Conservation (phyloP, 1,140 invertebrate species). For the Brachionus calyciflorus region DNA sequence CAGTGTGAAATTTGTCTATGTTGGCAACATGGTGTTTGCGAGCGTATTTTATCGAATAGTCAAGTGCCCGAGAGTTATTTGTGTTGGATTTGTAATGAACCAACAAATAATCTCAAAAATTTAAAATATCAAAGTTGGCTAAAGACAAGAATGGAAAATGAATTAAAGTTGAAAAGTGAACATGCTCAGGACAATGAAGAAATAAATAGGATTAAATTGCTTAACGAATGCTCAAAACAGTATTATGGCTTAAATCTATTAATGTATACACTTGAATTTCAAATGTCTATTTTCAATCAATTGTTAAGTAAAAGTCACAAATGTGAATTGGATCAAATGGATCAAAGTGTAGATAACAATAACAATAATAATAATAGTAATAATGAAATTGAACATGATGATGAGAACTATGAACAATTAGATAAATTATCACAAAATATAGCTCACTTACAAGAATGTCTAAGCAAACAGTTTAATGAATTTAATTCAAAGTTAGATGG, state of each 20-base stretch:
- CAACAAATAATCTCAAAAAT: constrained; percentile 24
- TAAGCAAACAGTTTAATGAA: constrained; percentile 30
- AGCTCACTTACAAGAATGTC: constrained; percentile 6
- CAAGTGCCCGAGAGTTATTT: constrained; percentile 42
- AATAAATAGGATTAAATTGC: background rate
- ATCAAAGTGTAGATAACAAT: background rate
- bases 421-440: constrained; percentile 20
- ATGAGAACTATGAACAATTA: constrained; percentile 20
- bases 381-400: constrained; percentile 5
- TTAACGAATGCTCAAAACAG: constrained; percentile 31
- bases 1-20: constrained; percentile 39
- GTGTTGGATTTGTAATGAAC: constrained; percentile 38
- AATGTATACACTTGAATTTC: constrained; percentile 37
- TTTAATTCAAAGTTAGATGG: constrained; percentile 30
- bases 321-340: background rate
- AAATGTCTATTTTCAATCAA: constrained; percentile 27
- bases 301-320: background rate
- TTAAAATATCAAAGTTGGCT: constrained; percentile 37
- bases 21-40: constrained; percentile 38
- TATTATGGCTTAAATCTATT: constrained; percentile 37
- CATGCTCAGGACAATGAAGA: background rate
- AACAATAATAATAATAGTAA: background rate
- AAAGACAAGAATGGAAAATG: background rate
- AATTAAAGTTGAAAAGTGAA: background rate
- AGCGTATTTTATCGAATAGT: background rate